phyloP scores from a whole-genome alignment of 2,113 vertebrate genomes.

The Pithys albifrons region DNA sequence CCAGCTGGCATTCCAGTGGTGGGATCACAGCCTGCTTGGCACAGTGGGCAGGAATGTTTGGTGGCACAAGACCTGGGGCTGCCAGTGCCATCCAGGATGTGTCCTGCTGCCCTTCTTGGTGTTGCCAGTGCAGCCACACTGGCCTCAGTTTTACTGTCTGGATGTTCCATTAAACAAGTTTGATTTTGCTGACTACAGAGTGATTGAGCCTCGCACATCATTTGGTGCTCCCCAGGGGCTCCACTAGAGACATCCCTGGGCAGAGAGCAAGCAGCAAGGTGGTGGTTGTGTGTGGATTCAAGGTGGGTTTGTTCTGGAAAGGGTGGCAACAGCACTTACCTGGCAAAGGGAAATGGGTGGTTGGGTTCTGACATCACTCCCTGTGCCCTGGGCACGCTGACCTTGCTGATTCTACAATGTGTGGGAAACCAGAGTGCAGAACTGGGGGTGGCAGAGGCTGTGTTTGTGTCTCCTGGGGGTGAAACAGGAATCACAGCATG shows the following conservation, averaged over 20 bases:
- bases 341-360: neutral
- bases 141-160: neutral
- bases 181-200: neutral
- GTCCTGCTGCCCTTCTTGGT: neutral
- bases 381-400: accelerated
- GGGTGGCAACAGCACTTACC: neutral
- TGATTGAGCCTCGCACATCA: neutral
- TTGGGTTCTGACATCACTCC: neutral
- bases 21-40: too few species aligned
- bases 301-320: neutral
- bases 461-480: neutral
- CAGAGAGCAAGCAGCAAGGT: neutral
- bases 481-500: neutral
- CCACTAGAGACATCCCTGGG: neutral
- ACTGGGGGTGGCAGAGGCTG: neutral
- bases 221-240: neutral
- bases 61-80: accelerated
- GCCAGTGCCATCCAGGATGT: neutral
- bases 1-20: neutral
- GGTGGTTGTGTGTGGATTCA: accelerated
- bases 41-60: neutral
- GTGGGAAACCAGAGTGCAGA: accelerated
- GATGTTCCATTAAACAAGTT: conserved; percentile 17
- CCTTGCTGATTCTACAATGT: neutral
- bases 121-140: neutral